Evolutionary conservation across 2,888 invertebrate genomes (phyloP), one percentile per base, ranked within the genome.

Genomic region (Epinotia demarniana): DNA sequence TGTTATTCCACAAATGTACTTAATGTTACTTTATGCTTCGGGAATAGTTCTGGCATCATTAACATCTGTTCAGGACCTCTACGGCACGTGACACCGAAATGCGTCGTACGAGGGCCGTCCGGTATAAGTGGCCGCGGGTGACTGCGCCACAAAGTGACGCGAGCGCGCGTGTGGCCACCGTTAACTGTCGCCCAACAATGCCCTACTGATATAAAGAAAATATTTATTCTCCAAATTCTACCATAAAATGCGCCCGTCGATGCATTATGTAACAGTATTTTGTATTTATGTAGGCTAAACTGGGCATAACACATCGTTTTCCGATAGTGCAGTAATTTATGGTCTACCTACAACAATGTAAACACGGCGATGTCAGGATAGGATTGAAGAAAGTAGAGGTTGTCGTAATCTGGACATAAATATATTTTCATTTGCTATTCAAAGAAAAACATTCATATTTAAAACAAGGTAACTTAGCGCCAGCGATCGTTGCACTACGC

Each of bases 171-270:
- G 94, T 93, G 94, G 94, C 86, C 94, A 88, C 89, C 88, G 89
- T 90, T 85, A 75, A 89, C 88, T 86, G 90, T 87, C 91, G 81
- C 85, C 82, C 88, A 91, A 93, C 94, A 94, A 94, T 93, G 88
- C 89, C 84, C 86, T 85, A 86, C 90, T 92, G 94, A 93, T 93
- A 93, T 91, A 93, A 93, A 93, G 92, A 92, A 93, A 93, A 93
- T 92, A 93, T 93, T 93, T 93, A 92, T 92, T 91, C 91, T 90
- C 91, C 89, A 91, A 90, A 92, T 90, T 90, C 89, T 87, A 85
- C 87, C 88, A 92, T 92, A 90, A 90, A 89, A 89, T 86, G 85
- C 87, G 77, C 75, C 70, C 69, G 77, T 77, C 79, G 73, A 73
- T 77, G 73, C 70, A 77, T 77, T 80, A 78, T 76, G 72, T 77